Conservation (phyloP, 1,140 invertebrate species). For the Ridgeia piscesae region DNA sequence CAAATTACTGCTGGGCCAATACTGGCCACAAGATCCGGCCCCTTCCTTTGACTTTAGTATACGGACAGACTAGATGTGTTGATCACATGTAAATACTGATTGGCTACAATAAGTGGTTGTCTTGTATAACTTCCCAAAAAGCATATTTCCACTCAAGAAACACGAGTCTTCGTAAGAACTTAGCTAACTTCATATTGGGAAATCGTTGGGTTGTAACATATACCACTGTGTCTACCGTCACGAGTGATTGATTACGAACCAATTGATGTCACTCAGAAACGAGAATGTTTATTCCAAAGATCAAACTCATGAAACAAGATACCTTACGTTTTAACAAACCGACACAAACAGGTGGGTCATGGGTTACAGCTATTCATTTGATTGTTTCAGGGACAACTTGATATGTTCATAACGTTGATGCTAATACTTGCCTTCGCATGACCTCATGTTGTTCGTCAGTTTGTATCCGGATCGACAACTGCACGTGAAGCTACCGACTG, state of each 20-base stretch:
- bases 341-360: too few species aligned
- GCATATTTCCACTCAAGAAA: background rate
- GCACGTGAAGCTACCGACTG: slow-evolving; percentile 45
- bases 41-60: background rate
- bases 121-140: background rate
- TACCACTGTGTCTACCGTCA: background rate
- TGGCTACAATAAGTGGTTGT: background rate
- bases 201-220: background rate
- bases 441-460: slow-evolving; percentile 48
- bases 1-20: too few species aligned
- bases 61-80: background rate
- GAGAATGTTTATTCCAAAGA: too few species aligned
- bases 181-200: background rate
- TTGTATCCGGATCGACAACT: slow-evolving; percentile 46
- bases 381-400: too few species aligned
- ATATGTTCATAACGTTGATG: too few species aligned
- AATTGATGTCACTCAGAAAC: too few species aligned
- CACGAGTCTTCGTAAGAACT: too few species aligned
- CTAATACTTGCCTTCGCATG: slow-evolving; percentile 48
- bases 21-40: too few species aligned
- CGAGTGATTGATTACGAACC: too few species aligned
- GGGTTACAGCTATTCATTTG: too few species aligned
- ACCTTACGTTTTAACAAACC: too few species aligned
- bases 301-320: too few species aligned
- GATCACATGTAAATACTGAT: background rate